phyloP scores from a whole-genome alignment of 2,113 vertebrate species.

The Halcyon senegalensis region DNA sequence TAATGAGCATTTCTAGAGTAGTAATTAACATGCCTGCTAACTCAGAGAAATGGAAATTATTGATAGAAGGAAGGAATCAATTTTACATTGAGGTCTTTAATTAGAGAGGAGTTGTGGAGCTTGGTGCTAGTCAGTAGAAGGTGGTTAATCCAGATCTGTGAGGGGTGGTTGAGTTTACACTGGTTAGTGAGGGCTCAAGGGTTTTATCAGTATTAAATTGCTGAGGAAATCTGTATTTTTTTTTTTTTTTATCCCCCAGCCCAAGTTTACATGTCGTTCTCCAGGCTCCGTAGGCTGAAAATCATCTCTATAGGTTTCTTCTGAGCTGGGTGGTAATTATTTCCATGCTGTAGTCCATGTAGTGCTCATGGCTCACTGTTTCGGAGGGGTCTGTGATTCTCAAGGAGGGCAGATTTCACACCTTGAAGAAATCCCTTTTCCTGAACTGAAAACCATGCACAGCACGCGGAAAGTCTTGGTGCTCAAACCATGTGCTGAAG shows the following conservation, averaged over 20 bases:
- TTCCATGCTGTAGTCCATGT: not conserved
- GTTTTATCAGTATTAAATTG: not conserved
- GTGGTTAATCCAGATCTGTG: not conserved
- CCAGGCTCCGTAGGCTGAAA: not conserved
- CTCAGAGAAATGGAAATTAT: not conserved
- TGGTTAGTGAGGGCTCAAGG: not conserved
- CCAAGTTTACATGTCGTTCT: not conserved
- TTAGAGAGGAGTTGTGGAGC: not conserved
- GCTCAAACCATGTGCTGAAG: not conserved
- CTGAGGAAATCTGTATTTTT: not conserved
- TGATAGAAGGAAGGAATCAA: not conserved
- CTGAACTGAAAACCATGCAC: not conserved
- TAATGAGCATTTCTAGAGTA: not conserved
- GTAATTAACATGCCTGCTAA: not conserved
- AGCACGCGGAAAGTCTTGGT: not conserved
- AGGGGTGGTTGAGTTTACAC: not conserved
- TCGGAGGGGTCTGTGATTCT: not conserved
- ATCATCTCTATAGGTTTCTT: not conserved
- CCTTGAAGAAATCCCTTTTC: not conserved
- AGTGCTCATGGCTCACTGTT: not conserved
- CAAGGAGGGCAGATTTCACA: not conserved
- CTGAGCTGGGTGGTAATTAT: not conserved
- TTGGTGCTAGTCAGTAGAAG: not conserved
- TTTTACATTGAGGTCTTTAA: not conserved
- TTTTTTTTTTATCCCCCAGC: not conserved